phyloP scores from a whole-genome alignment of 2,113 vertebrate species.

The Siniperca chuatsi region DNA sequence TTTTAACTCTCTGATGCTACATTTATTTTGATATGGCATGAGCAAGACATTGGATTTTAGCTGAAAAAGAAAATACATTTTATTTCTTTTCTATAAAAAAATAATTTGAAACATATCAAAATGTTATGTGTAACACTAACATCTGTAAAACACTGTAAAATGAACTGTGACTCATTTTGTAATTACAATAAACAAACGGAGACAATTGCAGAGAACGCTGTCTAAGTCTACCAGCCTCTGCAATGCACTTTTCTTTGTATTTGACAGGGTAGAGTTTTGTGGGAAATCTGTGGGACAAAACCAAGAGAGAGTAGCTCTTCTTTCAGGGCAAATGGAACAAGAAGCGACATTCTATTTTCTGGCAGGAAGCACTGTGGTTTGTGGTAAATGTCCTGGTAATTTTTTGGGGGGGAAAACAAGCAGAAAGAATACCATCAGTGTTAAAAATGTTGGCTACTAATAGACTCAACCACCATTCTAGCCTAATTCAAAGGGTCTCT shows the following conservation, averaged over 20 bases:
- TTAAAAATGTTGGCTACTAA: constrained; percentile 18
- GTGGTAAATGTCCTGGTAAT: constrained; percentile 29
- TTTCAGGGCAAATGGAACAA: constrained; percentile 59
- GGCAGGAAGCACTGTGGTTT: constrained; percentile 47
- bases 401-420: neutral
- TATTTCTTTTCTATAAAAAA: neutral
- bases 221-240: neutral
- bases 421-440: constrained; percentile 31
- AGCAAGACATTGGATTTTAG: neutral
- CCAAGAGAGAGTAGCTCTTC: neutral
- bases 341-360: constrained; percentile 22
- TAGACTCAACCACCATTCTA: neutral
- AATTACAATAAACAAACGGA: neutral
- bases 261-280: neutral
- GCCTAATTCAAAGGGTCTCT: constrained; percentile 7
- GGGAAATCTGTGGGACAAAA: constrained; percentile 19
- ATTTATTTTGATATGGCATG: neutral
- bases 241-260: neutral
- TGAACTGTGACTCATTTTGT: neutral
- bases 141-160: neutral
- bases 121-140: neutral
- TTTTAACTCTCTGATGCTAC: neutral
- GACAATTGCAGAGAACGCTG: neutral
- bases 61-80: neutral
- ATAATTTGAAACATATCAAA: neutral